A percentile compares a stretch with the other conserved stretches of the same genome.
These are phyloP conservation scores for Automeris io DNA, from an alignment of 2,888 invertebrate genomes.

Conservation along the genomic window DNA sequence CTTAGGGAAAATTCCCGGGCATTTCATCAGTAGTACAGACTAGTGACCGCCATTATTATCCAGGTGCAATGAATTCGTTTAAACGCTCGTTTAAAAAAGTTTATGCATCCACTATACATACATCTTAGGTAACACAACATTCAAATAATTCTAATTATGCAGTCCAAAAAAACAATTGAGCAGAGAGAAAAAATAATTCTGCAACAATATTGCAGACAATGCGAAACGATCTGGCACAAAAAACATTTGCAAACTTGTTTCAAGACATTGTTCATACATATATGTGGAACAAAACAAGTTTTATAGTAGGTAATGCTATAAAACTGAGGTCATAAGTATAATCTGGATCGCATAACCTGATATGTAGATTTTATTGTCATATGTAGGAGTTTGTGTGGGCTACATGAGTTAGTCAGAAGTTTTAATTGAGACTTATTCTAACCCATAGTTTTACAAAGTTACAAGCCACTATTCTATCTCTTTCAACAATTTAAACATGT, in stretches of 20 bases:
- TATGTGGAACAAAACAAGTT: background rate
- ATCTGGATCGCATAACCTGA: background rate
- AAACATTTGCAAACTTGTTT: background rate
- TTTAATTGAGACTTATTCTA: too few relatives aligned
- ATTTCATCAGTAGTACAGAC: too few relatives aligned
- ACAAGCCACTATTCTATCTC: too few relatives aligned
- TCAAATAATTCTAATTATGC: too few relatives aligned
- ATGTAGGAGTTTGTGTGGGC: slow-evolving; percentile 1
- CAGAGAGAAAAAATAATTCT: background rate
- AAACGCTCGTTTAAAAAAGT: too few relatives aligned
- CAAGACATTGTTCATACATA: background rate
- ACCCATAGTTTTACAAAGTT: too few relatives aligned
- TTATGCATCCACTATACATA: too few relatives aligned
- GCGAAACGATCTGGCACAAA: background rate
- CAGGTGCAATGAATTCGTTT: too few relatives aligned
- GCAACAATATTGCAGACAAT: background rate
- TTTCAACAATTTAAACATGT: too few relatives aligned
- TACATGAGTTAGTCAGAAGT: background rate
- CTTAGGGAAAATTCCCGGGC: too few relatives aligned
- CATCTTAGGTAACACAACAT: too few relatives aligned
- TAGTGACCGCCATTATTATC: too few relatives aligned
- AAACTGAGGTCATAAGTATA: background rate
- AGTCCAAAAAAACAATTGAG: background rate
- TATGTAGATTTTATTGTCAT: background rate
- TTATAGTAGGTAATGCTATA: background rate